A percentile compares a stretch with the other conserved stretches of the same genome.
phyloP scores from a whole-genome alignment of 1,140 invertebrate species.

The Camponotus pennsylvanicus region DNA sequence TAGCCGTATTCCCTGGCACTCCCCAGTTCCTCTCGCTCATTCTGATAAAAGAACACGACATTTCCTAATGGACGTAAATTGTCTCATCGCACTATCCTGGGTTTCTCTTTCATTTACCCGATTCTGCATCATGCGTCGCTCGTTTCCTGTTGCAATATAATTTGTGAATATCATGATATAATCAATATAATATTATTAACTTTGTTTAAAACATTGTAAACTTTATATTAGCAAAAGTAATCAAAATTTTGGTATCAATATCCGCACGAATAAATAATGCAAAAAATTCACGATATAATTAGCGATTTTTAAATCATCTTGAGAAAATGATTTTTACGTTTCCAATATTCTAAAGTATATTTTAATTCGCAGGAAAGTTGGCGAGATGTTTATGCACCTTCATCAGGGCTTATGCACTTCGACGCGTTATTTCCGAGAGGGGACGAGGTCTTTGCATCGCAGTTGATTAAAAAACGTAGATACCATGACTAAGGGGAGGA shows the following conservation, averaged over 20 bases:
- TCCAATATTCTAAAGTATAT: not conserved
- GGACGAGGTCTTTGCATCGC: constrained; percentile 36
- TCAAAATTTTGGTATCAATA: not conserved
- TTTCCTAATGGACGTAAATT: constrained; percentile 64
- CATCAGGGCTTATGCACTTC: constrained; percentile 43
- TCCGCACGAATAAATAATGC: not conserved
- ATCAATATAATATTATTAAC: no score
- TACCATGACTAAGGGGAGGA: constrained; percentile 8
- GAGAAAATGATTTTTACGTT: not conserved
- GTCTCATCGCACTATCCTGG: constrained; percentile 41
- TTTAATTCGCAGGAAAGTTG: constrained; percentile 1
- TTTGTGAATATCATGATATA: not conserved
- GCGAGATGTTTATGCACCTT: constrained; percentile 25
- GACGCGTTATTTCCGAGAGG: constrained; percentile 29
- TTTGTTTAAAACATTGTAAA: not conserved
- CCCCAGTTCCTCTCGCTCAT: constrained; percentile 36
- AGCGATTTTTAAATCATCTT: not conserved
- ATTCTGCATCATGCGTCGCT: constrained; percentile 23
- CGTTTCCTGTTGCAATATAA: not conserved
- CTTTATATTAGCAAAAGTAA: not conserved
- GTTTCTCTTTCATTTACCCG: constrained; percentile 32
- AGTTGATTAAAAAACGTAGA: constrained; percentile 64
- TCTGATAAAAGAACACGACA: constrained; percentile 52
- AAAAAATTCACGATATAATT: not conserved
- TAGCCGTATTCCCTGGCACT: constrained; percentile 19